phyloP scores from a whole-genome alignment of 2,113 vertebrate genomes.

The Cryptomyrus ogoouensis region DNA sequence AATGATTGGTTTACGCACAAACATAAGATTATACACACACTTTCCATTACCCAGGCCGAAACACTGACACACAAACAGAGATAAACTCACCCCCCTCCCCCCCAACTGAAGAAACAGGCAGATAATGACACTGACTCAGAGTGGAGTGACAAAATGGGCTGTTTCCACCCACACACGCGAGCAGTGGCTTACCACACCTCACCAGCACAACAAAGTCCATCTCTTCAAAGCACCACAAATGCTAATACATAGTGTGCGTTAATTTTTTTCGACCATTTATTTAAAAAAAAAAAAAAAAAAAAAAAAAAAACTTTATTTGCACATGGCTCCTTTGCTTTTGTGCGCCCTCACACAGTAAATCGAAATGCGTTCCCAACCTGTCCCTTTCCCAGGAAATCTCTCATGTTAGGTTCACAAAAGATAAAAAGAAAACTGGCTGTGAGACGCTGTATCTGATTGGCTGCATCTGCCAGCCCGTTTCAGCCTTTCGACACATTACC shows the following conservation, averaged over 20 bases:
- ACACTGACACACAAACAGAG: background rate
- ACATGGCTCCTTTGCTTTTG: background rate
- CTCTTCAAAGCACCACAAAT: background rate
- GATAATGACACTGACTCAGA: slow-evolving; percentile 25
- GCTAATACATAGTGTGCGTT: background rate
- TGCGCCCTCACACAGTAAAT: background rate
- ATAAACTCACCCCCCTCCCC: background rate
- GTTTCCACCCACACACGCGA: background rate
- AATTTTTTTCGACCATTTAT: background rate
- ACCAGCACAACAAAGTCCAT: background rate
- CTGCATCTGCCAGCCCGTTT: background rate
- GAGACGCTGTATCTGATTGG: background rate
- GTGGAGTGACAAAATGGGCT: slow-evolving; percentile 20
- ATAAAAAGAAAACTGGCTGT: background rate
- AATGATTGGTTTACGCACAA: background rate
- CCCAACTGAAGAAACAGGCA: background rate
- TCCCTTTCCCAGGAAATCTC: background rate
- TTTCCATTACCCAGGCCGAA: background rate
- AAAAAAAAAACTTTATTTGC: slow-evolving; percentile 8
- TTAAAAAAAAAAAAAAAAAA: slow-evolving; percentile 14
- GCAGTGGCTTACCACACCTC: background rate
- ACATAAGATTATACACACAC: background rate
- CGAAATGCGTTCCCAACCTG: background rate
- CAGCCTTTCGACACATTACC: background rate
- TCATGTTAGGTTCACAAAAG: background rate